Percentiles rank a stretch among this genome's conserved stretches.
These are phyloP conservation scores for Xenus cinereus DNA, from an alignment of 2,113 vertebrate genomes.

Conservation along the genomic window DNA sequence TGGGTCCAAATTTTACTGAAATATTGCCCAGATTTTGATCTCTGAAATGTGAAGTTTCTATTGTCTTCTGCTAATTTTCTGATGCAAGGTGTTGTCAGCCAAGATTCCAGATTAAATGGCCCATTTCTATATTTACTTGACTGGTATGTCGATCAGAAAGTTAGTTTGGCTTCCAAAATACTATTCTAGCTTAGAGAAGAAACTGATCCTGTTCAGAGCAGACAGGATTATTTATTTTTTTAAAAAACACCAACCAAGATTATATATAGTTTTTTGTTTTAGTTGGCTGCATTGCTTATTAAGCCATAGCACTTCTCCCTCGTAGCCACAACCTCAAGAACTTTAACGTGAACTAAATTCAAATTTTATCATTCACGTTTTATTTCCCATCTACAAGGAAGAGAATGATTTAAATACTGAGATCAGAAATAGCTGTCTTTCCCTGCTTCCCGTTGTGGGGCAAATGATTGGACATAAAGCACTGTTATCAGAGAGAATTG, in stretches of 20 bases:
- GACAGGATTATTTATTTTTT: background rate
- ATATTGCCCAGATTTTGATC: background rate
- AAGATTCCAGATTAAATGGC: background rate
- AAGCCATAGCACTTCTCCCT: background rate
- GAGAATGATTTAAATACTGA: background rate
- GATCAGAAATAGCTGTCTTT: background rate
- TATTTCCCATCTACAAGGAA: background rate
- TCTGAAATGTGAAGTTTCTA: background rate
- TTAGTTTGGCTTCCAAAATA: background rate
- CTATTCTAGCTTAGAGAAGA: background rate
- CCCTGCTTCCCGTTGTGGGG: background rate
- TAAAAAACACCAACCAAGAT: background rate
- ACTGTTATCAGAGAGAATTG: background rate
- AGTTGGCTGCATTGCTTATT: background rate
- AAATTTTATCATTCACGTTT: background rate
- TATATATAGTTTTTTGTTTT: background rate
- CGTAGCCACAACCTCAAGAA: background rate
- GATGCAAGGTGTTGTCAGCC: background rate
- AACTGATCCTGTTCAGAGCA: background rate
- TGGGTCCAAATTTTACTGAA: background rate
- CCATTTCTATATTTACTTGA: background rate
- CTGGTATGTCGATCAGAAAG: background rate
- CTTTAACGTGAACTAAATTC: background rate
- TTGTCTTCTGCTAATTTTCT: background rate
- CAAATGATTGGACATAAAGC: background rate